Evolutionary conservation across 2,797 vertebrate genomes (phyloP).

Genomic region (Varecia variegata): DNA sequence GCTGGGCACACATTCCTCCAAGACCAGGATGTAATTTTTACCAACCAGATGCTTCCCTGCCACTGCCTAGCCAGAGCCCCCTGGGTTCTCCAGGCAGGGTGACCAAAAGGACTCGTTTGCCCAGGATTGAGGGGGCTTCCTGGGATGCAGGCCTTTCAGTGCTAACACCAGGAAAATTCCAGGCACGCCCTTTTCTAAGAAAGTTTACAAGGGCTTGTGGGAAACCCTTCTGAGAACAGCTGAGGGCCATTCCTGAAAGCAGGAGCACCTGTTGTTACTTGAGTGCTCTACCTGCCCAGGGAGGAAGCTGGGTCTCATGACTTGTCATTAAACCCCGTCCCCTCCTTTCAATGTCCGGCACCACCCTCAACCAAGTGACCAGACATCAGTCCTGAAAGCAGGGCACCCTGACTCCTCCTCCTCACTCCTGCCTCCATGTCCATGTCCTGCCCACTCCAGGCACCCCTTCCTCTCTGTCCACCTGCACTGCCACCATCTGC

Average conservation of each 20-base stretch:
- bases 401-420: background rate
- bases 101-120: background rate
- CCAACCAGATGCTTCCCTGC: background rate
- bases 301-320: no score
- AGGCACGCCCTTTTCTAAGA: background rate
- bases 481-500: background rate
- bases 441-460: fast-evolving
- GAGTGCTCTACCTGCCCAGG: background rate
- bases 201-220: background rate
- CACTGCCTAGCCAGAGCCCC: background rate
- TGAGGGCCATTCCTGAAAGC: background rate
- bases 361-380: background rate
- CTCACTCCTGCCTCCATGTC: background rate
- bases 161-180: background rate
- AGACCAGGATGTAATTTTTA: background rate
- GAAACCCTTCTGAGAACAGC: background rate
- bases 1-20: background rate
- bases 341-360: background rate
- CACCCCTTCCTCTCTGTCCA: background rate
- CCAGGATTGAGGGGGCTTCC: background rate
- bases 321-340: background rate
- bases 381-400: background rate
- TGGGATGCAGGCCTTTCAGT: fast-evolving
- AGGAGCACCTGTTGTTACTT: background rate
- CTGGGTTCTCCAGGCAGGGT: background rate